Conservation (phyloP, 1,140 invertebrate species). For the Microplitis demolitor region DNA sequence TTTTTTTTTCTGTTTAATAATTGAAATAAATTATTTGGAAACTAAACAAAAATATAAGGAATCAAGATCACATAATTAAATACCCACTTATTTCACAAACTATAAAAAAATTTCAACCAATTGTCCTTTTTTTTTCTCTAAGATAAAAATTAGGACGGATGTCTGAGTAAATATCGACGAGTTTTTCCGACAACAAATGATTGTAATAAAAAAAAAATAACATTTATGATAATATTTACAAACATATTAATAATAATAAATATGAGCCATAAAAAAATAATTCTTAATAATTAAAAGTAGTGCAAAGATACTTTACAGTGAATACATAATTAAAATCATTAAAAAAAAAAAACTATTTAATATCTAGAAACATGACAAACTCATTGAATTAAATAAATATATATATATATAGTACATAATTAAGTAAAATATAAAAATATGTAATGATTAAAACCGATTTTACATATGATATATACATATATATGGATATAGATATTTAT, state of each 20-base stretch:
- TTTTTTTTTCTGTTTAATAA: no score
- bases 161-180: not conserved
- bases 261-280: not conserved
- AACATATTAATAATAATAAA: not conserved
- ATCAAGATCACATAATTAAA: no score
- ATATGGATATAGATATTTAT: no score
- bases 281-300: not conserved
- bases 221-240: no score
- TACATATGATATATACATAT: constrained; percentile 35
- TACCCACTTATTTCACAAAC: no score
- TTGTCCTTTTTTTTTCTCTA: no score
- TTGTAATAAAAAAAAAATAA: not conserved
- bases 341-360: not conserved
- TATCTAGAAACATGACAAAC: constrained; percentile 11
- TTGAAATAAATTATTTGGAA: no score
- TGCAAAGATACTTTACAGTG: constrained; percentile 17
- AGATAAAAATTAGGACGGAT: not conserved
- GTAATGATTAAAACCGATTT: constrained; percentile 34
- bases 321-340: not conserved
- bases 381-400: constrained; percentile 10
- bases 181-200: not conserved
- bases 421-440: constrained; percentile 33
- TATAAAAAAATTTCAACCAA: no score
- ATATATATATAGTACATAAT: constrained; percentile 28
- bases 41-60: no score